Evolutionary conservation across 2,113 vertebrate genomes (phyloP), one percentile per base, ranked within the genome.

Genomic region (Dicentrarchus labrax): DNA sequence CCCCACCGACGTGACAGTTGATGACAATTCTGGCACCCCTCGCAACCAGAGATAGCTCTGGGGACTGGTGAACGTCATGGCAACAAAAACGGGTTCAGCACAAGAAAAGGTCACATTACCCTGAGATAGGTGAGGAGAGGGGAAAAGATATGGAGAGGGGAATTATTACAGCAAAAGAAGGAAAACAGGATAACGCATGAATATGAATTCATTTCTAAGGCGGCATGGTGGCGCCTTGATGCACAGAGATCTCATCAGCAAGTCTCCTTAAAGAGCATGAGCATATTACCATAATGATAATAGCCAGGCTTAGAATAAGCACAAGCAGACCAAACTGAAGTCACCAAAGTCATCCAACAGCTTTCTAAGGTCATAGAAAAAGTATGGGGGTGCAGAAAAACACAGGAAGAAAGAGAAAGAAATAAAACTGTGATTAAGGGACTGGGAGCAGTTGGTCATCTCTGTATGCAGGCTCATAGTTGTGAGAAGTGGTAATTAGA

Each of bases 21-120:
- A 51, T 0, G 70, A 24, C 0, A 9, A 21, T 0, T 64, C 57
- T 38, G 86, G 48, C 30, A 39, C 72, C 45, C 86, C 93, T 1
- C 94, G 95, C 64, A 99, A 85, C 11, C 91, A 88, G 56, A 99
- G 90, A 85, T 96, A 97, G 86, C 97, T 98, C 50, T 86, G 92
- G 74, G 96, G 80, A 78, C 95, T 94, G 64, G 94, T 87, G 88
- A 99, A 99, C 36, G 98, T 99, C 90, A 97, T 85, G 16, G 98
- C 96, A 82, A 98, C 92, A 4, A 94, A 90, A 5, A 95, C 91
- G 4, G 96, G 92, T 84, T 98, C 97, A 45, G 93, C 92, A 57
- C 97, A 99, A 1, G 94, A 94, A 91, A 98, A 98, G 0, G 96
- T 96, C 56, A 96, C 86, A 39, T 97, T 97, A 61, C 97, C 98